Evolutionary conservation across 2,888 invertebrate genomes (phyloP), one percentile per base, ranked within the genome.

Genomic region (Lithophane leautieri): DNA sequence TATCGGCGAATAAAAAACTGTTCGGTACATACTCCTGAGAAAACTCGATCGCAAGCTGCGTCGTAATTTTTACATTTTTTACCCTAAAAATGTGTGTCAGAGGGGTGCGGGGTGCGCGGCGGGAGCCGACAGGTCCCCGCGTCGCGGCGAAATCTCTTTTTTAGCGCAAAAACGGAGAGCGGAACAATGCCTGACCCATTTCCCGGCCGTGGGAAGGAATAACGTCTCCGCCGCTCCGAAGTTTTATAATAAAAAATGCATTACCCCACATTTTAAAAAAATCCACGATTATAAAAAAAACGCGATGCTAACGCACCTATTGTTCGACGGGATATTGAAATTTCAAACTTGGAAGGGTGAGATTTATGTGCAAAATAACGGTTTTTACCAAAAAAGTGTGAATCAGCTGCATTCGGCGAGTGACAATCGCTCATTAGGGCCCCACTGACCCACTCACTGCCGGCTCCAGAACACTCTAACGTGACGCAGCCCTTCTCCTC

Each of bases 191-290:
- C 90, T 96, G 96, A 96, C 96, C 96, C 96, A 96, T 93, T 95
- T 96, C 95, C 95, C 95, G 91, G 94, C 95, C 96, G 96, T 96
- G 96, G 96, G 96, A 96, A 96, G 94, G 94, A 95, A 95, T 96
- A 96, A 96, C 96, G 93, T 93, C 94, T 94, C 91, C 93, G 93
- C 90, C 90, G 91, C 88, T 90, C 88, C 79, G 89, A 90, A 90
- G 90, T 94, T 94, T 92, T 92, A 90, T 90, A 91, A 95, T 95
- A 96, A 96, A 96, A 96, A 96, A 92, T 94, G 95, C 96, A 96
- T 96, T 96, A 96, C 96, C 96, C 96, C 96, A 96, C 92, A 94
- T 96, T 96, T 94, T 91, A 89, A 89, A 93, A 95, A 95, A 94
- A 93, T 91, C 81, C 68, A 90, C 87, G 87, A 90, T 89, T 91